Evolutionary conservation across 2,888 invertebrate genomes (phyloP).

Genomic region (Pecten maximus): DNA sequence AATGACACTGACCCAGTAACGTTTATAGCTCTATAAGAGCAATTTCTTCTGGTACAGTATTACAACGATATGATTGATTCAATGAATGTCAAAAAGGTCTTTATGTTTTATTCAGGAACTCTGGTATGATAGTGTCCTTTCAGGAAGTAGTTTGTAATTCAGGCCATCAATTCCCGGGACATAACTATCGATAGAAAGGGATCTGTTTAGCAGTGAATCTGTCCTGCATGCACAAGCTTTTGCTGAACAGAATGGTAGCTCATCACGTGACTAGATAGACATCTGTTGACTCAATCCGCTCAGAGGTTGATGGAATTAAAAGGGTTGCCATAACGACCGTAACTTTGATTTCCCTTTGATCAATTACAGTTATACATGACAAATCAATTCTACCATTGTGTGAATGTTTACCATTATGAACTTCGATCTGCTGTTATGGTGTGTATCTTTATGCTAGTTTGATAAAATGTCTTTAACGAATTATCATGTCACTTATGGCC

Average conservation of each 20-base stretch:
- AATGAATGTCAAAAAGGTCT: not conserved
- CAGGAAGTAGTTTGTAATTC: not conserved
- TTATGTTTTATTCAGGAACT: not conserved
- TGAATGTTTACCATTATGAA: no score
- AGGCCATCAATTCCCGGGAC: not conserved
- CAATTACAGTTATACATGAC: not conserved
- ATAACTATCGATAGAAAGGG: not conserved
- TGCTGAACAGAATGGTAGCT: not conserved
- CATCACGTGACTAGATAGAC: not conserved
- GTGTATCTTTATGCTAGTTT: no score
- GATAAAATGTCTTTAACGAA: no score
- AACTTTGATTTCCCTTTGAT: slow-evolving; percentile 11
- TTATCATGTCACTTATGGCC: no score
- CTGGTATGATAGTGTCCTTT: not conserved
- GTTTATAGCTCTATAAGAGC: not conserved
- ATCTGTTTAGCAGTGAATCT: not conserved
- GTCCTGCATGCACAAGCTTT: not conserved
- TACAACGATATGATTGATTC: not conserved
- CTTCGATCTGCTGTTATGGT: no score
- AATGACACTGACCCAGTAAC: no score
- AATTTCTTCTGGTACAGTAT: not conserved
- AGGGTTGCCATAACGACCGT: not conserved
- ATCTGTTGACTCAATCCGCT: slow-evolving; percentile 20
- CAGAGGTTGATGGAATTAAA: slow-evolving; percentile 10
- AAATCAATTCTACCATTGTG: not conserved